A percentile compares a stretch with the other conserved stretches of the same genome.
Conservation (phyloP, 2,888 invertebrate genomes). For the Tiliacea citrago region DNA sequence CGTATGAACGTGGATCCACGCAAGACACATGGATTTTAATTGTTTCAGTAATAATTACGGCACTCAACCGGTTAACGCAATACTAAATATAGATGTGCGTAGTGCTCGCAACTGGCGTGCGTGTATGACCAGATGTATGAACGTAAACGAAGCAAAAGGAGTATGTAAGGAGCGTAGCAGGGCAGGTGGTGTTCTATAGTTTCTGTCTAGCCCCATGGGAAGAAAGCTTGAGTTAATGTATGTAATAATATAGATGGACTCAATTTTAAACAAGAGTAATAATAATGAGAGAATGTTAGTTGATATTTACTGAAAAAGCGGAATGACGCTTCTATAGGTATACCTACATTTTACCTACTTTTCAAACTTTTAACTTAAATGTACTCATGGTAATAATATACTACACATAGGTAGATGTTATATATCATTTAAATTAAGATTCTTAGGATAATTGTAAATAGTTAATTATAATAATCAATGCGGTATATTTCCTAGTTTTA, state of each 20-base stretch:
- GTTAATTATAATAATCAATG: constrained; percentile 20
- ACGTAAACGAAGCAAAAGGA: too few relatives aligned
- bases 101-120: too few relatives aligned
- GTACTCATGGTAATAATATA: neutral
- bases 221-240: too few relatives aligned
- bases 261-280: neutral
- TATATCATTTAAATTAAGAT: constrained; percentile 1
- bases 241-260: neutral
- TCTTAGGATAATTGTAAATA: constrained; percentile 38
- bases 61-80: neutral
- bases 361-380: constrained; percentile 1
- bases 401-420: neutral
- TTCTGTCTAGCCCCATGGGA: too few relatives aligned
- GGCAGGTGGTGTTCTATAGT: too few relatives aligned
- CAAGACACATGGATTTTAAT: too few relatives aligned
- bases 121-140: too few relatives aligned
- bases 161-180: too few relatives aligned
- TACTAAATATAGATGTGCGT: neutral
- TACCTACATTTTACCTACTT: neutral
- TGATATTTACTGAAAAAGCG: constrained; percentile 1
- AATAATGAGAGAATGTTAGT: neutral
- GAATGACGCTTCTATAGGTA: neutral
- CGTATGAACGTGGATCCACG: too few relatives aligned
- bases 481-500: constrained; percentile 14
- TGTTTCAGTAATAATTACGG: too few relatives aligned